Evolutionary conservation across 2,797 vertebrate genomes (phyloP).

Genomic region (Australoheros facetus): DNA sequence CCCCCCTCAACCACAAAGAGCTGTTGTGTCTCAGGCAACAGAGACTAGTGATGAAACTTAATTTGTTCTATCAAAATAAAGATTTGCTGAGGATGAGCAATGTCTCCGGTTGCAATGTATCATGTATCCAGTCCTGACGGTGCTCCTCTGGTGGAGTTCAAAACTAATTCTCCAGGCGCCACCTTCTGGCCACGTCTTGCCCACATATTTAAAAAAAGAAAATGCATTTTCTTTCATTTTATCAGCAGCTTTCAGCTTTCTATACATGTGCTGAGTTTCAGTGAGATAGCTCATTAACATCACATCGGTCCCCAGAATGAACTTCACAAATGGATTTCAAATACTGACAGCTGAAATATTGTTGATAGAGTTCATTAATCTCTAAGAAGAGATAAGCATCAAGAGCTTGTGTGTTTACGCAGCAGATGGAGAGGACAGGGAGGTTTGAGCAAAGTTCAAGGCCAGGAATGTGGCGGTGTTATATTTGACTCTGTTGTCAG

Average conservation of each 20-base stretch:
- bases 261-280: neutral
- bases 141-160: conserved; percentile 10
- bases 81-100: neutral
- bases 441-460: conserved; percentile 31
- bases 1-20: conserved; percentile 25
- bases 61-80: neutral
- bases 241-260: neutral
- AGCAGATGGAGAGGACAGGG: neutral
- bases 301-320: neutral
- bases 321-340: neutral
- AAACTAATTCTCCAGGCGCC: conserved; percentile 61
- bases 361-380: neutral
- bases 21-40: conserved; percentile 19
- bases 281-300: neutral
- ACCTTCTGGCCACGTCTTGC: conserved; percentile 68
- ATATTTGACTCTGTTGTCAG: neutral
- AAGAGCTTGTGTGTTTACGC: conserved; percentile 16
- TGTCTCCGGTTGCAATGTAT: neutral
- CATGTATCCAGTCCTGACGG: neutral
- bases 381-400: neutral
- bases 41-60: conserved; percentile 25
- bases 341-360: neutral
- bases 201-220: neutral
- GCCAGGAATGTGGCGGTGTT: conserved; percentile 5
- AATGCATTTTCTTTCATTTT: neutral